Conservation (phyloP, 2,888 invertebrate species). For the Bombyx huttoni region DNA sequence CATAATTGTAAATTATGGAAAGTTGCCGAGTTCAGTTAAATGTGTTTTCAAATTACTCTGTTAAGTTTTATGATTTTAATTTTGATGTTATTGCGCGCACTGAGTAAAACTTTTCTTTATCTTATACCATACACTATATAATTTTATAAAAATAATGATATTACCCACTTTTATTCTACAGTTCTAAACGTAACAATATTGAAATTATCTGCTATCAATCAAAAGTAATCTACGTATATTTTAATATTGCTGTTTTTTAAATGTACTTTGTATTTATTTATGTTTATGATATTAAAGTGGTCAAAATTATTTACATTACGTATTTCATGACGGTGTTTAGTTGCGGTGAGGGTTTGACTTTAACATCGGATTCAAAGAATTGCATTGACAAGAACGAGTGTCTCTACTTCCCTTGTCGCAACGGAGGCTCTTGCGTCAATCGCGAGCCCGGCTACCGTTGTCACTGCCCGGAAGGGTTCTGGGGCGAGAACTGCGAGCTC, state of each 20-base stretch:
- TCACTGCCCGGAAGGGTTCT: slow-evolving; percentile 92
- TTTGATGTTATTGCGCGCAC: slow-evolving; percentile 32
- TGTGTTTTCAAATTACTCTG: too few relatives aligned
- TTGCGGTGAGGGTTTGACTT: slow-evolving; percentile 93
- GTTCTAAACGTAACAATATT: neutral
- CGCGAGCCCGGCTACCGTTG: slow-evolving; percentile 91
- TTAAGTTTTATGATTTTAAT: slow-evolving; percentile 7
- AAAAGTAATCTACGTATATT: neutral
- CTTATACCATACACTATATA: slow-evolving; percentile 5
- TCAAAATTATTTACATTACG: slow-evolving; percentile 6
- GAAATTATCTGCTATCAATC: neutral
- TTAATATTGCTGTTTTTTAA: neutral
- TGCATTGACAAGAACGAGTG: slow-evolving; percentile 97
- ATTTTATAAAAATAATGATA: neutral
- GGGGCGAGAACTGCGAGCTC: slow-evolving; percentile 95
- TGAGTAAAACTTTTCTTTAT: slow-evolving; percentile 28
- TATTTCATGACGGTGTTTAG: slow-evolving; percentile 71
- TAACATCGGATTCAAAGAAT: slow-evolving; percentile 91
- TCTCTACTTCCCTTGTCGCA: slow-evolving; percentile 92
- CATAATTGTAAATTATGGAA: neutral
- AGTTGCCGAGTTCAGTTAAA: too few relatives aligned
- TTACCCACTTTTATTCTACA: neutral
- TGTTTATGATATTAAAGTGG: neutral
- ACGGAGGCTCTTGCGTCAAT: slow-evolving; percentile 93
- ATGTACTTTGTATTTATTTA: slow-evolving; percentile 1